Percentiles rank a stretch among this genome's conserved stretches.
Conservation (phyloP, 2,113 vertebrate species). For the Microtus ochrogaster region DNA sequence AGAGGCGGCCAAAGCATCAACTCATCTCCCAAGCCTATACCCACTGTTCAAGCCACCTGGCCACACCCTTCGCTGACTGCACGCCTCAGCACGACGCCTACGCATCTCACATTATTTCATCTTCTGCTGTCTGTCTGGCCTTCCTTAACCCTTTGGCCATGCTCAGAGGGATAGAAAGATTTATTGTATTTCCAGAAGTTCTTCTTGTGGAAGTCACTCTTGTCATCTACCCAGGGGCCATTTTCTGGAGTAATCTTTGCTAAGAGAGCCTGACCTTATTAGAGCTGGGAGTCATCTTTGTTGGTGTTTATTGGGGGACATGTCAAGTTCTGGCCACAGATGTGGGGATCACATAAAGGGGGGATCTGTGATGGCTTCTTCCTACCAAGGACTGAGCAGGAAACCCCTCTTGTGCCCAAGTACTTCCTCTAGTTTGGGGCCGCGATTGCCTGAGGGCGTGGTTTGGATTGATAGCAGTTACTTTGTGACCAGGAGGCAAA, state of each 20-base stretch:
- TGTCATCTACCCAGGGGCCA: not conserved
- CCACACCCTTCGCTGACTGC: not conserved
- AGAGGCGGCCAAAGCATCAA: conserved; percentile 28
- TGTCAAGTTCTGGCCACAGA: not conserved
- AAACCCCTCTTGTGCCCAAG: not conserved
- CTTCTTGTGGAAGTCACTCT: conserved; percentile 12
- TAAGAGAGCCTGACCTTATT: not conserved
- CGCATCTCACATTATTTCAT: not conserved
- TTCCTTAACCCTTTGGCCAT: conserved; percentile 48
- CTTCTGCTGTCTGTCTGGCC: not conserved
- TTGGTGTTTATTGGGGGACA: not conserved
- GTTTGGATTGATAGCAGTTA: conserved; percentile 19
- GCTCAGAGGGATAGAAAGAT: conserved; percentile 39
- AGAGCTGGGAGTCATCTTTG: not conserved
- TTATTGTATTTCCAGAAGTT: conserved; percentile 45
- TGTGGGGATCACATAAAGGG: not conserved
- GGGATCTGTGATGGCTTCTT: not conserved
- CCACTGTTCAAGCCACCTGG: not conserved
- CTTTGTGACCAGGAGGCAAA: not conserved
- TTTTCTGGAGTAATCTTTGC: conserved; percentile 14
- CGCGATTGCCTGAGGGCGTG: not conserved
- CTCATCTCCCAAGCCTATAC: not conserved
- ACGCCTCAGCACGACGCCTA: not conserved
- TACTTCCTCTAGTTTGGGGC: not conserved
- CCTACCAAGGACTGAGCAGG: not conserved